Percentiles rank a stretch among this genome's conserved stretches.
Conservation (phyloP, 2,888 invertebrate species). For the Acronicta leporina region DNA sequence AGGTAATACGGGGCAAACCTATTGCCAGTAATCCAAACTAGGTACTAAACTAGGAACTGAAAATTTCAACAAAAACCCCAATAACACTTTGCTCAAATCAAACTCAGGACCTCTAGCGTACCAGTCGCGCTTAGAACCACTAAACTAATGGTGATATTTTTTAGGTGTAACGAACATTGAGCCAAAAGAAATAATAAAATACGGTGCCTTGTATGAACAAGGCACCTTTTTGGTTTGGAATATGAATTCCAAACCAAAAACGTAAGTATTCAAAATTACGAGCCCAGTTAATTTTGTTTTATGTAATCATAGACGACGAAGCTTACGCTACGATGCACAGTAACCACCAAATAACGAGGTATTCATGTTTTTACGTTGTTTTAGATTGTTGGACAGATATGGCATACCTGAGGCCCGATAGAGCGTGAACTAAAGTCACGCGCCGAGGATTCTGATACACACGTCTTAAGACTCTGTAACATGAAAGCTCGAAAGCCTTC, state of each 20-base stretch:
- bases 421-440: constrained; percentile 85
- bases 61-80: too few species aligned
- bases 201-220: too few species aligned
- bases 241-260: not conserved
- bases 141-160: too few species aligned
- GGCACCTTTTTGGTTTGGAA: too few species aligned
- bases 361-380: constrained; percentile 72
- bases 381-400: constrained; percentile 76
- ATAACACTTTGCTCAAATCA: too few species aligned
- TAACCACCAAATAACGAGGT: constrained; percentile 62
- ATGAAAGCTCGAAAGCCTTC: constrained; percentile 50
- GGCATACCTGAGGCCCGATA: constrained; percentile 81
- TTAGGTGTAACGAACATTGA: too few species aligned
- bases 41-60: too few species aligned
- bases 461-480: constrained; percentile 67
- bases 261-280: not conserved
- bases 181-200: too few species aligned
- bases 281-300: constrained; percentile 18
- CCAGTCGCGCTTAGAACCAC: too few species aligned
- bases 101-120: too few species aligned
- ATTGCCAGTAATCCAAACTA: too few species aligned
- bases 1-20: too few species aligned
- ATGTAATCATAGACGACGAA: constrained; percentile 45
- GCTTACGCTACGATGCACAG: constrained; percentile 49
- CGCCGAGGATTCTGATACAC: constrained; percentile 80